These are phyloP conservation scores for Perccottus glenii DNA, from an alignment of 2,113 vertebrate species.

Conservation along the genomic window DNA sequence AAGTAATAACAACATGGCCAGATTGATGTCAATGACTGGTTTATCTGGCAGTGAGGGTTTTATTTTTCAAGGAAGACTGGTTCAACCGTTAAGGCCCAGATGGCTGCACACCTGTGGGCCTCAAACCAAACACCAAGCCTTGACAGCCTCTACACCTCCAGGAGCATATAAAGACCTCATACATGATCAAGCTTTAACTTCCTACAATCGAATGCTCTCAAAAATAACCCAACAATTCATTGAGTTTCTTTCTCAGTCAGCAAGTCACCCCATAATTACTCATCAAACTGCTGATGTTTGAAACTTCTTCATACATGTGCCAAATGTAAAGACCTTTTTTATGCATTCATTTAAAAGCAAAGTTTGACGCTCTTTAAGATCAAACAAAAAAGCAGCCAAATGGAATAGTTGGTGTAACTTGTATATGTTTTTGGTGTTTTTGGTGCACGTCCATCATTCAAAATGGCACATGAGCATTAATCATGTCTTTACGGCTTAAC, in stretches of 20 bases:
- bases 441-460: constrained; percentile 16
- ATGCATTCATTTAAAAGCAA: constrained; percentile 13
- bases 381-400: constrained; percentile 25
- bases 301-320: constrained; percentile 11
- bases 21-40: constrained; percentile 53
- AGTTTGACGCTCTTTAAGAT: constrained; percentile 3
- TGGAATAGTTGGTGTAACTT: constrained; percentile 29
- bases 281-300: constrained; percentile 35
- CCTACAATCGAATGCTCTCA: too few species aligned
- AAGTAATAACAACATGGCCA: constrained; percentile 8
- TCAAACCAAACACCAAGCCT: constrained; percentile 34
- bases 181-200: not conserved
- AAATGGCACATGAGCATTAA: constrained; percentile 42
- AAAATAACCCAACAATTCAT: not conserved
- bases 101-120: constrained; percentile 76
- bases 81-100: constrained; percentile 75
- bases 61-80: constrained; percentile 54
- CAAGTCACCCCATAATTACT: constrained; percentile 13
- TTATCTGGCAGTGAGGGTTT: constrained; percentile 44
- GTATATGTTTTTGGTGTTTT: not conserved
- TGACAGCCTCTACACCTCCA: constrained; percentile 47
- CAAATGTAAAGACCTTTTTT: constrained; percentile 19
- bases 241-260: not conserved
- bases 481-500: constrained; percentile 38
- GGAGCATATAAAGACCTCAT: constrained; percentile 4